Conservation (phyloP, 2,113 vertebrate species). For the Cinclus cinclus region DNA sequence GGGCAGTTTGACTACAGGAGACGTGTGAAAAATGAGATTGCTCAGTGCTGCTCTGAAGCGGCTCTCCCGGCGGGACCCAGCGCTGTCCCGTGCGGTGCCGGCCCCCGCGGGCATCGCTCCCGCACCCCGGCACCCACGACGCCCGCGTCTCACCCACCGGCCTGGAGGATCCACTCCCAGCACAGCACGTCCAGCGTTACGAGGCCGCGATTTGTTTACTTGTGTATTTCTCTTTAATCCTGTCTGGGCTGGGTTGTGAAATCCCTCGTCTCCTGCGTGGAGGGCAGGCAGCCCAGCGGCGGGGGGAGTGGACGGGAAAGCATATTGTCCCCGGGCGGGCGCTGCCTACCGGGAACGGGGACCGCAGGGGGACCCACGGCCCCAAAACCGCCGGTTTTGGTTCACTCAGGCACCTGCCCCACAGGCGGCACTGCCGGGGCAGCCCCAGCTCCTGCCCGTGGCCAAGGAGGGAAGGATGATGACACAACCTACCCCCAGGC, state of each 20-base stretch:
- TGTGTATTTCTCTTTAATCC: constrained; percentile 64
- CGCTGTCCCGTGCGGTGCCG: background rate
- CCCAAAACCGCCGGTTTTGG: fast-evolving
- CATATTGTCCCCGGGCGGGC: background rate
- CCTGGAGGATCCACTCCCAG: background rate
- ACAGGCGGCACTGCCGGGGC: fast-evolving
- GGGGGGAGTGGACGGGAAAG: constrained; percentile 40
- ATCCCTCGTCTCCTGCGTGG: constrained; percentile 63
- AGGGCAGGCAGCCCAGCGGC: constrained; percentile 56
- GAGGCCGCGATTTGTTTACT: constrained; percentile 59
- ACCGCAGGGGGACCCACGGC: background rate
- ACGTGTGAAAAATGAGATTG: constrained; percentile 72
- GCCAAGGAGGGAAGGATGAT: background rate
- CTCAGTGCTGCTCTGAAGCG: constrained; percentile 2
- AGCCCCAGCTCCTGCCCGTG: background rate
- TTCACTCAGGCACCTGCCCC: background rate
- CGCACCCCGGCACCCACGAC: background rate
- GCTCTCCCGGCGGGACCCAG: constrained; percentile 11
- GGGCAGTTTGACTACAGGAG: constrained; percentile 66
- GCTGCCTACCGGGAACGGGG: background rate
- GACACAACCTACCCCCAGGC: background rate
- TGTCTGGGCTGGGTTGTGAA: constrained; percentile 68
- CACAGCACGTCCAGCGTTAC: background rate
- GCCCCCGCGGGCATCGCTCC: constrained; percentile 35
- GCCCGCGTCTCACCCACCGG: background rate